phyloP scores from a whole-genome alignment of 1,140 invertebrate genomes.

The Charaxes varanes region DNA sequence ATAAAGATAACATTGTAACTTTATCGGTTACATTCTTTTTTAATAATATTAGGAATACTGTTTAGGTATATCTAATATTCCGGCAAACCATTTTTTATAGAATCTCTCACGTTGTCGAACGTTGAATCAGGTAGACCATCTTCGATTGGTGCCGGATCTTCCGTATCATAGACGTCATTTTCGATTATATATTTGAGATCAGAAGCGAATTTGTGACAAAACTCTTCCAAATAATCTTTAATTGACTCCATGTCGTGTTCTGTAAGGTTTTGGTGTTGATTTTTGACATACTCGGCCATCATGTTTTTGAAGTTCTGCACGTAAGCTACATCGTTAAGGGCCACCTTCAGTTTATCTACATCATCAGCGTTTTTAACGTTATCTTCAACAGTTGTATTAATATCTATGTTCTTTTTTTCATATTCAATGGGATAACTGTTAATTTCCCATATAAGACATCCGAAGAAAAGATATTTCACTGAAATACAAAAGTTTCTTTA shows the following conservation, averaged over 20 bases:
- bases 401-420: conserved; percentile 14
- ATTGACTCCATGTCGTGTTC: conserved; percentile 22
- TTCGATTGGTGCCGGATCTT: too few species aligned
- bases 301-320: conserved; percentile 27
- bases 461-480: conserved; percentile 7
- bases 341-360: conserved; percentile 11
- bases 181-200: conserved; percentile 29
- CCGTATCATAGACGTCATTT: conserved; percentile 5
- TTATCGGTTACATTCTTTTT: too few species aligned
- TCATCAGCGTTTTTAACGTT: conserved; percentile 2
- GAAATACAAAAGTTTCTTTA: too few species aligned
- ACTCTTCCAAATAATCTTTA: conserved; percentile 22
- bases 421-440: conserved; percentile 7
- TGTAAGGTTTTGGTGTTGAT: conserved; percentile 21
- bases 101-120: too few species aligned
- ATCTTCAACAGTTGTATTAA: neutral
- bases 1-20: too few species aligned
- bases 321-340: conserved; percentile 16
- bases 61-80: too few species aligned
- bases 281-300: conserved; percentile 26
- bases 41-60: too few species aligned
- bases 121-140: too few species aligned
- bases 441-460: neutral
- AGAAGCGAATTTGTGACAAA: conserved; percentile 25
- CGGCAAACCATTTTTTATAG: too few species aligned